phyloP scores from a whole-genome alignment of 2,113 vertebrate genomes.

The Eulemur rufifrons region DNA sequence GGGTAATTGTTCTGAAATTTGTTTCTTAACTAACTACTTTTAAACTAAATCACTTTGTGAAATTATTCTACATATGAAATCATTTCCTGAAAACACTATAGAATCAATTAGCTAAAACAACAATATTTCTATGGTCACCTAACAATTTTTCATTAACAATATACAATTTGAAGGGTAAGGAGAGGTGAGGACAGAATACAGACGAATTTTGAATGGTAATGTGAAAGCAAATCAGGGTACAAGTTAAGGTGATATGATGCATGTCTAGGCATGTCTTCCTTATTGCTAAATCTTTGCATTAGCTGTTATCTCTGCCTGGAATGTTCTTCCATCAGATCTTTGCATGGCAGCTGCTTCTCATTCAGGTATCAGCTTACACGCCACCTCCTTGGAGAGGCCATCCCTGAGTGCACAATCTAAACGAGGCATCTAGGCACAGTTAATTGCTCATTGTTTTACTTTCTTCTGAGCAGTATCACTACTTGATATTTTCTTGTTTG shows the following conservation, averaged over 20 bases:
- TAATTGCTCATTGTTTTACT: not conserved
- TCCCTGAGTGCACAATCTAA: not conserved
- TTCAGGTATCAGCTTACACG: not conserved
- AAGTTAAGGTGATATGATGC: not conserved
- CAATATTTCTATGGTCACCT: not conserved
- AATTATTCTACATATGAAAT: slow-evolving; percentile 14
- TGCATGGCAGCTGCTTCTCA: slow-evolving; percentile 6
- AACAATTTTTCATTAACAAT: not conserved
- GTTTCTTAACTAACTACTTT: not conserved
- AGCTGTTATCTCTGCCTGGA: not conserved
- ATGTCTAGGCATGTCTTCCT: not conserved
- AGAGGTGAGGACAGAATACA: not conserved
- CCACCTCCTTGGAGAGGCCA: not conserved
- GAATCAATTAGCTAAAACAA: not conserved
- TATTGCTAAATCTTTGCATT: not conserved
- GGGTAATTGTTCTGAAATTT: not conserved
- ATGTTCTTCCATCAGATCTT: not conserved
- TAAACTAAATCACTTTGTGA: not conserved
- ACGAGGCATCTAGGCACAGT: not conserved
- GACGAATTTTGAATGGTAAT: not conserved
- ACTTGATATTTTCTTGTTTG: not conserved
- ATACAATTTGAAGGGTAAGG: not conserved
- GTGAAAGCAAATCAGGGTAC: slow-evolving; percentile 41
- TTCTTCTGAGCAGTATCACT: slow-evolving; percentile 35
- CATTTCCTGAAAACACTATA: not conserved